Evolutionary conservation across 1,140 invertebrate species (phyloP).

Genomic region (Atopsyche davidsoni): DNA sequence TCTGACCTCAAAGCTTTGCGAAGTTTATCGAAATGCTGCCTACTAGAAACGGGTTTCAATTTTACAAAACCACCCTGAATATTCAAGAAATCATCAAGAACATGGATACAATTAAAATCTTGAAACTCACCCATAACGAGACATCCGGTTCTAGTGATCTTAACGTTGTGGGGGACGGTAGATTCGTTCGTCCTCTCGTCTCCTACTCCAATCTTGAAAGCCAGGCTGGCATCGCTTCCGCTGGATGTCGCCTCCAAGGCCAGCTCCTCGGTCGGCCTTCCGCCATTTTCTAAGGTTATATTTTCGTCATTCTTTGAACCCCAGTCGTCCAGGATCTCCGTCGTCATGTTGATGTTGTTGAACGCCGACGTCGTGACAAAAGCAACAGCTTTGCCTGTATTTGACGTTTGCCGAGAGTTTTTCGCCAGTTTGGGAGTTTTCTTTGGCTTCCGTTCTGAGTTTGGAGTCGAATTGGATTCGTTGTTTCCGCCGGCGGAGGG

Average conservation of each 20-base stretch:
- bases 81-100: too few relatives aligned
- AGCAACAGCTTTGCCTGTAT: background rate
- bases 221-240: slow-evolving; percentile 9
- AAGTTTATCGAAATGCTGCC: too few relatives aligned
- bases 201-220: slow-evolving; percentile 11
- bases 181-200: slow-evolving; percentile 11
- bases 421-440: slow-evolving; percentile 6
- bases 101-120: too few relatives aligned
- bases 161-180: background rate
- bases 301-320: slow-evolving; percentile 10
- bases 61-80: too few relatives aligned
- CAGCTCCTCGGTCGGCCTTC: slow-evolving; percentile 12
- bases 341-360: slow-evolving; percentile 7
- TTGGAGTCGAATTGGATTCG: background rate
- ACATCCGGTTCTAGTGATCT: slow-evolving; percentile 17
- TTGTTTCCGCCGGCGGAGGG: background rate
- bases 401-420: background rate
- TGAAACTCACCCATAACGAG: slow-evolving; percentile 28
- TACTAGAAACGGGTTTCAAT: too few relatives aligned
- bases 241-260: slow-evolving; percentile 9
- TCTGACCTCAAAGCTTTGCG: too few relatives aligned
- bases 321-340: slow-evolving; percentile 3
- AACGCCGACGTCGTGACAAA: slow-evolving; percentile 5
- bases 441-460: background rate
- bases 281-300: slow-evolving; percentile 13